Conservation (phyloP, 2,797 vertebrate genomes). For the Phataginus tetradactyla region DNA sequence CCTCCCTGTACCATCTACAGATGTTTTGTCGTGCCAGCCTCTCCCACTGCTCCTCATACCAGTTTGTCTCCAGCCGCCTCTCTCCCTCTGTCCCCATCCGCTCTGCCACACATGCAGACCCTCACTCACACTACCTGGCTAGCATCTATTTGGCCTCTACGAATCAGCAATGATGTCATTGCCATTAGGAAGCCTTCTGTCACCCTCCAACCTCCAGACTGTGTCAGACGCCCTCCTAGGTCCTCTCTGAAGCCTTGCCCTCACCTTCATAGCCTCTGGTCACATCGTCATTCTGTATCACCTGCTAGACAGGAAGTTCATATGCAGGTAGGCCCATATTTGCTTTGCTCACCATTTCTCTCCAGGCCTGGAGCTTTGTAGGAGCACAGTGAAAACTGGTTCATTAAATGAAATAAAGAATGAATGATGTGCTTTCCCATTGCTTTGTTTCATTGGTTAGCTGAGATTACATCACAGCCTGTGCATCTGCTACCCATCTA, state of each 20-base stretch:
- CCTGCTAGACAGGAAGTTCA: background rate
- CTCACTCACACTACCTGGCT: too few species aligned
- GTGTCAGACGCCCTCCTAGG: background rate
- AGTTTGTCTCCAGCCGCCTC: background rate
- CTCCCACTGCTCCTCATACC: too few species aligned
- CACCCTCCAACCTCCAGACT: background rate
- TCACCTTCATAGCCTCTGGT: background rate
- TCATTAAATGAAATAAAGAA: background rate
- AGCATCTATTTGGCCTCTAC: background rate
- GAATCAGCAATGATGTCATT: background rate
- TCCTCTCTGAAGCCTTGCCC: background rate
- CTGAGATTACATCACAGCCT: background rate
- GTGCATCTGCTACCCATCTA: background rate
- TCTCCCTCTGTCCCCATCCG: background rate
- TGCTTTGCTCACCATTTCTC: background rate
- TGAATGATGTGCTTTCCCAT: background rate
- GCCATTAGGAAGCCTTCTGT: background rate
- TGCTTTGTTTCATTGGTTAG: background rate
- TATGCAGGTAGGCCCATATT: background rate
- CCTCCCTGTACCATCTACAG: background rate
- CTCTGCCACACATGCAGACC: background rate
- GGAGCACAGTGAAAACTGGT: background rate
- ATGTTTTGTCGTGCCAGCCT: background rate
- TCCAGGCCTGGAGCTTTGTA: background rate
- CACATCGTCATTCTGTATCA: background rate